These are phyloP conservation scores for Electrophaes corylata DNA, from an alignment of 2,888 invertebrate species.

Conservation along the genomic window DNA sequence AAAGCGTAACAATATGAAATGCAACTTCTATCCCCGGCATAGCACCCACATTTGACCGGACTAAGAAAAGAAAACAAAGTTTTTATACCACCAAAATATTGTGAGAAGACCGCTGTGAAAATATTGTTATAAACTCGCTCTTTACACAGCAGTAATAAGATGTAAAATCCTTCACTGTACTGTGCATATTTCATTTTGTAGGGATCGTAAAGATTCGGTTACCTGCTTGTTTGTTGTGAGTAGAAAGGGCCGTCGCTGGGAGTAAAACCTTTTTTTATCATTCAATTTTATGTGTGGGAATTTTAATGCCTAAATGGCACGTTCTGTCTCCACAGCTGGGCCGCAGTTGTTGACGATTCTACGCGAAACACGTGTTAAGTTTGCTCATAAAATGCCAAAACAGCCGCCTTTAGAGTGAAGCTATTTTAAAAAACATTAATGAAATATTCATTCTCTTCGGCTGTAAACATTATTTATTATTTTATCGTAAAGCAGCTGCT, in stretches of 20 bases:
- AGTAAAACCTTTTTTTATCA: conserved; percentile 73
- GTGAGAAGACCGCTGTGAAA: conserved; percentile 54
- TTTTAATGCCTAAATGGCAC: conserved; percentile 81
- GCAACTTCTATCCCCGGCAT: conserved; percentile 47
- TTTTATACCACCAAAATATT: conserved; percentile 60
- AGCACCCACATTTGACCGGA: conserved; percentile 53
- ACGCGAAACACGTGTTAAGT: conserved; percentile 73
- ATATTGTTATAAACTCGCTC: conserved; percentile 60
- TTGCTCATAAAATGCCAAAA: conserved; percentile 57
- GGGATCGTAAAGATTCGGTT: conserved; percentile 79
- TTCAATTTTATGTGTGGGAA: conserved; percentile 82
- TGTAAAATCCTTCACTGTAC: conserved; percentile 67
- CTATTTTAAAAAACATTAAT: conserved; percentile 46
- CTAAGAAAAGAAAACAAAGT: conserved; percentile 60
- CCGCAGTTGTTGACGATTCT: conserved; percentile 69
- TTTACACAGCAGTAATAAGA: conserved; percentile 67
- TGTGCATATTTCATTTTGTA: conserved; percentile 73
- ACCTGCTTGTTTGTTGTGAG: conserved; percentile 83
- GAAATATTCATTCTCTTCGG: conserved; percentile 47
- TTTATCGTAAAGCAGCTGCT: conserved; percentile 64
- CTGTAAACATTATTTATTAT: conserved; percentile 56
- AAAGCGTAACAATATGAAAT: conserved; percentile 49
- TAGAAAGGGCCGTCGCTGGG: conserved; percentile 68
- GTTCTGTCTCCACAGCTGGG: conserved; percentile 79
- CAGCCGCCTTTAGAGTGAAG: conserved; percentile 39